Evolutionary conservation across 2,888 invertebrate genomes (phyloP).

Genomic region (Ectemnius lituratus): DNA sequence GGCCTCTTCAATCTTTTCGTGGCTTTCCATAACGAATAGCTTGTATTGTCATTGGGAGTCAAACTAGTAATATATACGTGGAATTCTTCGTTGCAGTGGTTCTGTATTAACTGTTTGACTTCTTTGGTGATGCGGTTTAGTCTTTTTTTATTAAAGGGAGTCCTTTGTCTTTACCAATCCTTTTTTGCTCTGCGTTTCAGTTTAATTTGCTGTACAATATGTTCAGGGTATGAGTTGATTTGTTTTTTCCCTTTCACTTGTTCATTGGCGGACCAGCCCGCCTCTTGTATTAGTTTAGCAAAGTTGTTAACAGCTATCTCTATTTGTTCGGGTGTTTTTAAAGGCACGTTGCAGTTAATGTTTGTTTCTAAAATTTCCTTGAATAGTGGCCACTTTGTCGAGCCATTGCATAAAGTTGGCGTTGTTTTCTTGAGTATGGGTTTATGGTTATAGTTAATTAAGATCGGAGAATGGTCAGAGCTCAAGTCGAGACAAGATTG

Average conservation of each 20-base stretch:
- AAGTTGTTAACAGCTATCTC: background rate
- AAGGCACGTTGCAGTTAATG: slow-evolving; percentile 8
- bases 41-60: background rate
- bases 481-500: slow-evolving; percentile 1
- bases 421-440: background rate
- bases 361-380: background rate
- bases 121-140: background rate
- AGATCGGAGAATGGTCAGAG: slow-evolving; percentile 12
- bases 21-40: background rate
- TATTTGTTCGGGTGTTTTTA: slow-evolving; percentile 8
- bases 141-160: background rate
- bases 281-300: background rate
- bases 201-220: no score
- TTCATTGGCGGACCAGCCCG: background rate
- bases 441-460: background rate
- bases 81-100: background rate
- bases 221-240: no score
- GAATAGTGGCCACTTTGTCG: slow-evolving; percentile 3
- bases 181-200: background rate
- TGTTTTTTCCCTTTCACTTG: background rate
- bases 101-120: background rate
- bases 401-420: background rate
- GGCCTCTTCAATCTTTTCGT: background rate
- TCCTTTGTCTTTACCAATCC: background rate
- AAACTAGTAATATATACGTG: background rate